Conservation (phyloP, 2,888 invertebrate species). For the Cryptophagus acutangulus region DNA sequence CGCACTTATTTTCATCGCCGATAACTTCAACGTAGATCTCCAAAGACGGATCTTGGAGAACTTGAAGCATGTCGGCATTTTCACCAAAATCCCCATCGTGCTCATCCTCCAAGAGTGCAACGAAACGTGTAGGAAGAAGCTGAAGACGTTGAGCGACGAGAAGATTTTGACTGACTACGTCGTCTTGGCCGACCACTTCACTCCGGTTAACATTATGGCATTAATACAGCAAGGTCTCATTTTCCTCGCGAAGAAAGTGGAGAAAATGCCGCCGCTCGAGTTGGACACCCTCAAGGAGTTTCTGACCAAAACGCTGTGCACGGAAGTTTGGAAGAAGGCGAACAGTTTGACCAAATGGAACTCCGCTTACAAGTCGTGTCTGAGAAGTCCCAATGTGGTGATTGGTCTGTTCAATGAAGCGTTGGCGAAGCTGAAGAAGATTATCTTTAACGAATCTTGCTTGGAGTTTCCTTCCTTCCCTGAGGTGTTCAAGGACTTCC, state of each 20-base stretch:
- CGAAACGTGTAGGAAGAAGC: conserved; percentile 13
- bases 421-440: conserved; percentile 56
- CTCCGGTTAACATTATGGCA: conserved; percentile 20
- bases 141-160: conserved; percentile 26
- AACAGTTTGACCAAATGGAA: conserved; percentile 44
- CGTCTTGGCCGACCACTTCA: conserved; percentile 29
- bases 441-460: conserved; percentile 57
- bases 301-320: conserved; percentile 55
- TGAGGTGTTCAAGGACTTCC: conserved; percentile 55
- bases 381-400: conserved; percentile 56
- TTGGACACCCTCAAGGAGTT: conserved; percentile 55
- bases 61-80: conserved; percentile 31
- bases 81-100: conserved; percentile 40
- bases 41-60: conserved; percentile 33
- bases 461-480: conserved; percentile 61
- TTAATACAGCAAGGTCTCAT: conserved; percentile 35
- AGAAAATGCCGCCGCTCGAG: conserved; percentile 53
- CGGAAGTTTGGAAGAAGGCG: conserved; percentile 60
- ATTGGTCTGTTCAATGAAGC: conserved; percentile 64
- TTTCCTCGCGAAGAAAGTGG: conserved; percentile 53
- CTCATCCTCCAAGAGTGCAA: conserved; percentile 32
- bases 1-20: conserved; percentile 41
- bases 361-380: conserved; percentile 47
- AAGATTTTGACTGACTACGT: conserved; percentile 35
- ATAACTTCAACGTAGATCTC: conserved; percentile 33